Base-by-base conservation (phyloP, 2,113 vertebrate species). In the Calypte anna region DNA sequence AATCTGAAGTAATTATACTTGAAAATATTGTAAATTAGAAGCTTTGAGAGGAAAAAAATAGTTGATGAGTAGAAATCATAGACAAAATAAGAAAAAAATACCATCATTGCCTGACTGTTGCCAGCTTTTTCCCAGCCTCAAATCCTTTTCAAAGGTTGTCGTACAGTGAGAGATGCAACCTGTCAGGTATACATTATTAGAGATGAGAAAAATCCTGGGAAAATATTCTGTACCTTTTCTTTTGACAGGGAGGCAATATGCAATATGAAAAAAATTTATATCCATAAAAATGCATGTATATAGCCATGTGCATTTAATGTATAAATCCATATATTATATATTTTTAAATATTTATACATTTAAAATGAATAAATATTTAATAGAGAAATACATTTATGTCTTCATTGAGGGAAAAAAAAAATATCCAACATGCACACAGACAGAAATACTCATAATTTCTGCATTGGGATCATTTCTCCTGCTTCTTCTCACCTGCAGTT, bases 1-100 rank as follows among this genome's bases (percentile, higher is more conserved):
- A 88, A 81, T 88, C 57, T 78, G 44, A 81, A 91, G 77, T 85
- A 90, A 90, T 88, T 63, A 80, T 62, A 74, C 15, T 85, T 82
- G 55, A 89, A 94, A 84, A 78, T 88, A 86, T 17, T 74, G 43
- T 54, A 66, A 59, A 58, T 70, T 78, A 82, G 58, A 85, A 84
- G 54, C 66, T 77, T 73, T 59, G 9, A 11, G 22, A 13, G 24
- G 13, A 53, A 74, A 54, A 44, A 43, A 23, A 6, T 2, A 62
- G 16, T 77, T 78, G 14, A 30, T 82, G n/a, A 28, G n/a, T 27
- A 72, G 40, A 59, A 88, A 68, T 61, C 70, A 79, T 85, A 46
- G 40, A 20, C 78, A 82, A 90, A 80, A 11, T 58, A 80, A 78
- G 54, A 53, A 58, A 70, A 33, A 33, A n/a, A 38, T 8, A 70